These are phyloP conservation scores for Dicroscelio sp. DNA, from an alignment of 2,888 invertebrate species.

Conservation along the genomic window DNA sequence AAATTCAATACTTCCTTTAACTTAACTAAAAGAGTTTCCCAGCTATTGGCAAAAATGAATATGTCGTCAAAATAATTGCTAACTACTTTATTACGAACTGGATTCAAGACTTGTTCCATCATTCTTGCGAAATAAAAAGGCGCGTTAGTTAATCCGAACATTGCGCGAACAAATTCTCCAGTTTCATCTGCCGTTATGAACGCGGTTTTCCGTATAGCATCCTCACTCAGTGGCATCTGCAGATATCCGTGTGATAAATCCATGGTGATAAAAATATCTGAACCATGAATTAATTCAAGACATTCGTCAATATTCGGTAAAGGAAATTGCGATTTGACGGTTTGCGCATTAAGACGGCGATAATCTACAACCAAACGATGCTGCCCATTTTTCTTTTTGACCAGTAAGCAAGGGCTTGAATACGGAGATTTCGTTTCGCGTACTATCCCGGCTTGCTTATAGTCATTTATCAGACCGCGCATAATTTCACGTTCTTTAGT, in stretches of 20 bases:
- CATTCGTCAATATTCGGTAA: not conserved
- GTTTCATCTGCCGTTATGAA: conserved; percentile 82
- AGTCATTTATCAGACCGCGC: conserved; percentile 58
- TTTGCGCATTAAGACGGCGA: conserved; percentile 30
- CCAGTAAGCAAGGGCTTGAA: conserved; percentile 30
- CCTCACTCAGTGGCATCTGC: conserved; percentile 53
- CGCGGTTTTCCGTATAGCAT: not conserved
- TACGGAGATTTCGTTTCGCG: conserved; percentile 53
- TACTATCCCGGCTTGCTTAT: conserved; percentile 58
- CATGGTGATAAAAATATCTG: not conserved
- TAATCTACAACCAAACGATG: conserved; percentile 76
- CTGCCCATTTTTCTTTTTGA: conserved; percentile 63
- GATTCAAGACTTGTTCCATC: conserved; percentile 50
- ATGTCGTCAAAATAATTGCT: not conserved
- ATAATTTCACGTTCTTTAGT: not conserved
- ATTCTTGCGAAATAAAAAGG: conserved; percentile 82
- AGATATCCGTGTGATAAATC: not conserved
- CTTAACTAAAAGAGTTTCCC: not conserved
- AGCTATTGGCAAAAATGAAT: not conserved
- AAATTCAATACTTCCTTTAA: not conserved
- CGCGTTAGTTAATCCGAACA: conserved; percentile 42
- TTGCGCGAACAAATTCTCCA: conserved; percentile 81
- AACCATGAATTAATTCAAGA: not conserved
- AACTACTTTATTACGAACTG: not conserved
- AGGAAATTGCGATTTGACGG: no score